Evolutionary conservation across 2,888 invertebrate genomes (phyloP).

Genomic region (Azorinus chamasolen): DNA sequence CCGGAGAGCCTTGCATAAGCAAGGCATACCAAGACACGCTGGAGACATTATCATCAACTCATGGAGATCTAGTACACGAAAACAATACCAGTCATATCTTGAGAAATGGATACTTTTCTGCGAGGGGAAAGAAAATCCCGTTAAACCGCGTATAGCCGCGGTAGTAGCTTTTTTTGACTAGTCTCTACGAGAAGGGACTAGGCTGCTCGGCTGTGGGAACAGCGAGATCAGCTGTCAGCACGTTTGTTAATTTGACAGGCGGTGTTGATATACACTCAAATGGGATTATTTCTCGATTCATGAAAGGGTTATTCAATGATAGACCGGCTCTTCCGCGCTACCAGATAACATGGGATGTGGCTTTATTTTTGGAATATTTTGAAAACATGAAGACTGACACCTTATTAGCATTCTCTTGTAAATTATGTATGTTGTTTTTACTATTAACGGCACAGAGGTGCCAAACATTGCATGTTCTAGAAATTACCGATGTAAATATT

Average conservation of each 20-base stretch:
- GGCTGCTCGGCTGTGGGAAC: slow-evolving; percentile 22
- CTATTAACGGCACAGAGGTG: slow-evolving; percentile 1
- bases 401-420: not conserved
- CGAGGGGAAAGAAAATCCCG: no score
- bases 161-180: slow-evolving; percentile 30
- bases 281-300: not conserved
- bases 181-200: slow-evolving; percentile 16
- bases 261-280: no score
- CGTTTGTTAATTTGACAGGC: not conserved
- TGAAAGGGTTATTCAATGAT: slow-evolving; percentile 5
- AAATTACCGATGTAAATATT: not conserved
- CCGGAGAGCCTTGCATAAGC: slow-evolving; percentile 10
- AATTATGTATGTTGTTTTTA: slow-evolving; percentile 4
- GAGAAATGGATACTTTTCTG: slow-evolving; percentile 11
- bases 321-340: not conserved
- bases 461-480: slow-evolving; percentile 1
- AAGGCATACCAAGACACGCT: slow-evolving; percentile 5
- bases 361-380: not conserved
- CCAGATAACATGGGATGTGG: not conserved
- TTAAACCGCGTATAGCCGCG: slow-evolving; percentile 5
- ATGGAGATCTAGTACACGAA: slow-evolving; percentile 24
- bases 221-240: slow-evolving; percentile 25
- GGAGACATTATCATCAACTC: slow-evolving; percentile 12
- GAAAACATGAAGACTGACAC: not conserved
- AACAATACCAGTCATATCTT: slow-evolving; percentile 11